Evolutionary conservation across 2,888 invertebrate species (phyloP).

Genomic region (Panzeria rudis): DNA sequence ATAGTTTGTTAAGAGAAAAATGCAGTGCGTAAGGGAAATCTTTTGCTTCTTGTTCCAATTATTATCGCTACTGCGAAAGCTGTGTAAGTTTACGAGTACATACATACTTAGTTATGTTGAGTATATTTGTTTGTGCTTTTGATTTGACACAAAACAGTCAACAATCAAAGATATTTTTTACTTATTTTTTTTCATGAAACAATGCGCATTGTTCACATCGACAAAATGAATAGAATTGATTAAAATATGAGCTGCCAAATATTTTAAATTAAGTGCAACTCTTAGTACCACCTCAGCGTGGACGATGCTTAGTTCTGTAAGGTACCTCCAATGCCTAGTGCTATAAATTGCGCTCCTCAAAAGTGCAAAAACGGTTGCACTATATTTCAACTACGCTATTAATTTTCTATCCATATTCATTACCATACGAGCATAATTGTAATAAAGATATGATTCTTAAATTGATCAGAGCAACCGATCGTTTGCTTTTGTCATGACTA

Average conservation of each 20-base stretch:
- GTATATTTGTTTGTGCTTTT: constrained; percentile 18
- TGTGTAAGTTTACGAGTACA: constrained; percentile 14
- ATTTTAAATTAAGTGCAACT: not conserved
- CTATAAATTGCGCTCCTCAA: no score
- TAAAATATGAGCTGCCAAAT: not conserved
- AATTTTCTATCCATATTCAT: no score
- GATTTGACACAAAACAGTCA: constrained; percentile 59
- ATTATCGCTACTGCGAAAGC: constrained; percentile 8
- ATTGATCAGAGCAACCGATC: no score
- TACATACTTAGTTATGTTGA: constrained; percentile 15
- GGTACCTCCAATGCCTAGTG: no score
- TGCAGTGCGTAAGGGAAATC: constrained; percentile 57
- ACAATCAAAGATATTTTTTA: constrained; percentile 29
- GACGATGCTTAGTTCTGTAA: no score
- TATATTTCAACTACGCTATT: no score
- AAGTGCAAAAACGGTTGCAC: no score
- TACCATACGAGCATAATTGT: no score
- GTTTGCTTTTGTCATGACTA: no score
- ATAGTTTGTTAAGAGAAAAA: constrained; percentile 34
- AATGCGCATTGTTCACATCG: constrained; percentile 4
- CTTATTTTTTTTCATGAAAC: not conserved
- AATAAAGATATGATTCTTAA: no score
- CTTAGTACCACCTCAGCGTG: no score
- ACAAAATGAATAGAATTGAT: not conserved
- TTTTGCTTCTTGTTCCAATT: constrained; percentile 38